Conservation (phyloP, 2,113 vertebrate species). For the Phycodurus eques region DNA sequence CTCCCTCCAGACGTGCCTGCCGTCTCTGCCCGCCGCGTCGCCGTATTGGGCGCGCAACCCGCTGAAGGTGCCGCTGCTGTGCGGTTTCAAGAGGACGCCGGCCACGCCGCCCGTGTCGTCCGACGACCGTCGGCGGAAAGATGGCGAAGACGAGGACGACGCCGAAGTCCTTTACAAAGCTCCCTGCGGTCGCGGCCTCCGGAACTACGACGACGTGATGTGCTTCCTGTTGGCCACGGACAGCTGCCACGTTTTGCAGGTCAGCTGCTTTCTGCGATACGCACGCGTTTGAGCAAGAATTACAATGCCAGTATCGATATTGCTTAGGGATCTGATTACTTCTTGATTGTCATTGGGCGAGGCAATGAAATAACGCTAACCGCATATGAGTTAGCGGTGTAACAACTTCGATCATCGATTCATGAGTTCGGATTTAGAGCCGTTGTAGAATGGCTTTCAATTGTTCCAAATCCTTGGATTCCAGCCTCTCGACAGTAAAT, state of each 20-base stretch:
- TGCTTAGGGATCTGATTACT: too few relatives aligned
- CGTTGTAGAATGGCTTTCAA: too few relatives aligned
- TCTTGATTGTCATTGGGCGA: too few relatives aligned
- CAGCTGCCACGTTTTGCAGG: constrained; percentile 78
- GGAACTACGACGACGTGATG: constrained; percentile 78
- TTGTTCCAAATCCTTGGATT: too few relatives aligned
- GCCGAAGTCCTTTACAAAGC: constrained; percentile 80
- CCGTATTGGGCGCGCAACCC: constrained; percentile 81
- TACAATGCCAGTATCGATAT: too few relatives aligned
- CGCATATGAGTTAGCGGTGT: too few relatives aligned
- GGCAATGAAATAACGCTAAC: too few relatives aligned
- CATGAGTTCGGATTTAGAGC: too few relatives aligned
- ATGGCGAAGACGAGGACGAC: background rate
- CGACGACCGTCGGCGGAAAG: fast-evolving
- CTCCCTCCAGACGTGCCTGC: background rate
- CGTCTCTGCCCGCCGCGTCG: constrained; percentile 40
- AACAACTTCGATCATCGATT: too few relatives aligned
- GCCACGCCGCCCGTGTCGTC: constrained; percentile 46
- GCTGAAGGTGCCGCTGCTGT: constrained; percentile 80
- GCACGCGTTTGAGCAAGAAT: too few relatives aligned
- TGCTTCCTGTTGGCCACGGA: constrained; percentile 80
- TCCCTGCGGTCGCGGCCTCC: constrained; percentile 84
- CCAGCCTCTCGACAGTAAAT: too few relatives aligned
- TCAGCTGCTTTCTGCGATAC: background rate
- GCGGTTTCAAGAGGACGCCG: constrained; percentile 80